phyloP scores from a whole-genome alignment of 2,888 invertebrate species.

The Microchrysa polita region DNA sequence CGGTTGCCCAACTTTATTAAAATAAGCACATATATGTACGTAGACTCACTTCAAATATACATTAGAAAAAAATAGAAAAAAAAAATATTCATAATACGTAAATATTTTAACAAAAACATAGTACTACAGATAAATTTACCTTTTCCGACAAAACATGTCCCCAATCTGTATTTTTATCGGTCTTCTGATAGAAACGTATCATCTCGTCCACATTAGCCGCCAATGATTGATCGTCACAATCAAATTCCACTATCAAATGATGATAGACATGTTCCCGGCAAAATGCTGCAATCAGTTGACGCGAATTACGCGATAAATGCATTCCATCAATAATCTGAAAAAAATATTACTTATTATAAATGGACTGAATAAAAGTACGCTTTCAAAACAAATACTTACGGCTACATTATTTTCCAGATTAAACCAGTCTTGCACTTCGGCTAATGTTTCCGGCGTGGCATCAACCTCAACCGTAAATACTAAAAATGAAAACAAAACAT shows the following conservation, averaged over 20 bases:
- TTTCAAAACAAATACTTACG: constrained; percentile 66
- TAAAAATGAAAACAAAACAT: constrained; percentile 58
- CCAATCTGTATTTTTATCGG: constrained; percentile 53
- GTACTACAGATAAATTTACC: constrained; percentile 46
- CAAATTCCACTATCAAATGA: constrained; percentile 90
- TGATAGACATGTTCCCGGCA: constrained; percentile 81
- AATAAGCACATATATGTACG: too few species aligned
- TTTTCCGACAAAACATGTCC: constrained; percentile 52
- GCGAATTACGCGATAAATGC: constrained; percentile 84
- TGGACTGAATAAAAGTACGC: not conserved
- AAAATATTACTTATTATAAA: not conserved
- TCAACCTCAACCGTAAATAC: constrained; percentile 72
- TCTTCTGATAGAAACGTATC: constrained; percentile 53
- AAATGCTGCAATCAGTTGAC: constrained; percentile 79
- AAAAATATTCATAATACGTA: too few species aligned
- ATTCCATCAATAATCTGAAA: constrained; percentile 91
- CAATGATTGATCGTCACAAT: constrained; percentile 76
- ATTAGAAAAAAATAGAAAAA: too few species aligned
- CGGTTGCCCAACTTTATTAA: too few species aligned
- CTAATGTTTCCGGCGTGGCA: constrained; percentile 73
- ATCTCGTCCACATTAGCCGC: constrained; percentile 70
- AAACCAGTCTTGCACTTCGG: constrained; percentile 86
- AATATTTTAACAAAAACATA: too few species aligned
- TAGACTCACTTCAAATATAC: too few species aligned
- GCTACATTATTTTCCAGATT: constrained; percentile 82